Evolutionary conservation across 1,140 invertebrate species (phyloP).

Genomic region (Anastrepha obliqua): DNA sequence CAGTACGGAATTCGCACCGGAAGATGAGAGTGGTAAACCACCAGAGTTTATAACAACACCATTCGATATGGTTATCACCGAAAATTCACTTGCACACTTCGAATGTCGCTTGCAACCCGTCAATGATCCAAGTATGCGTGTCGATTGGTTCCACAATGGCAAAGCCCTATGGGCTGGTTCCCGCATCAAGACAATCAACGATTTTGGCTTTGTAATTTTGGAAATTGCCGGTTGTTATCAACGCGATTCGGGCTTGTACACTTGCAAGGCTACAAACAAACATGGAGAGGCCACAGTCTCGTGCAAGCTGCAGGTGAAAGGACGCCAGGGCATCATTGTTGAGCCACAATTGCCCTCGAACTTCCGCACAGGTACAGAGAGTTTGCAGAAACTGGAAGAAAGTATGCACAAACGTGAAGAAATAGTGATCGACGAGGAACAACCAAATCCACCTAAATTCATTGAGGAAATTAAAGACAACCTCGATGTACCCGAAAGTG

Average conservation of each 20-base stretch:
- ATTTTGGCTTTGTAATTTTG: constrained; percentile 95
- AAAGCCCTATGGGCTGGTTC: constrained; percentile 91
- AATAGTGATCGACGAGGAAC: constrained; percentile 86
- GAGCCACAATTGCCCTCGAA: constrained; percentile 92
- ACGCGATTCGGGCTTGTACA: constrained; percentile 91
- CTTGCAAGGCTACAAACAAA: constrained; percentile 92
- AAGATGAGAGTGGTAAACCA: constrained; percentile 90
- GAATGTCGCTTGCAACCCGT: constrained; percentile 93
- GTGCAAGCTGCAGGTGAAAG: constrained; percentile 88
- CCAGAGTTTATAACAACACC: constrained; percentile 95
- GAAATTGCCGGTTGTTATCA: constrained; percentile 92
- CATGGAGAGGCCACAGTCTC: constrained; percentile 92
- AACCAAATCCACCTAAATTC: constrained; percentile 89
- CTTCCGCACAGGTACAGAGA: constrained; percentile 90
- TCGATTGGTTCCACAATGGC: constrained; percentile 98
- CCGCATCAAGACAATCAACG: constrained; percentile 92
- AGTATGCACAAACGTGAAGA: constrained; percentile 91
- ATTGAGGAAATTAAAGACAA: constrained; percentile 89
- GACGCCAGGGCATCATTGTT: constrained; percentile 89
- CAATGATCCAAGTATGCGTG: constrained; percentile 92
- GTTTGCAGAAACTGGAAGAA: constrained; percentile 93
- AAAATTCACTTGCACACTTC: constrained; percentile 94
- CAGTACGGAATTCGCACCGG: constrained; percentile 76
- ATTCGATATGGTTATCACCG: constrained; percentile 86
- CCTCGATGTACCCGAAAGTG: constrained; percentile 89